These are phyloP conservation scores for Mustelus asterias DNA, from an alignment of 2,113 vertebrate genomes.

Conservation along the genomic window DNA sequence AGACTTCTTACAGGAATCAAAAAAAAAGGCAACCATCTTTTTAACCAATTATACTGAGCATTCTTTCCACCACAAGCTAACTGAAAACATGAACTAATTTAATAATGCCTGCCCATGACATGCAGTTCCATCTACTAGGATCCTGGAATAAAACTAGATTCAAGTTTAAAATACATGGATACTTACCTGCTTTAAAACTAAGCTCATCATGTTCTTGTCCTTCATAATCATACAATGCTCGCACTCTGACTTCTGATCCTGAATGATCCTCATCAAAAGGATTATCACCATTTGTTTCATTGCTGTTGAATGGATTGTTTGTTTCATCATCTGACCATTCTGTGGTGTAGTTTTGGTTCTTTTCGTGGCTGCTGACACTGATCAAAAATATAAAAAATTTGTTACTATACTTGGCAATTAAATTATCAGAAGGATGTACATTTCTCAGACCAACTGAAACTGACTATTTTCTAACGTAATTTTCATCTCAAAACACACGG, in stretches of 20 bases:
- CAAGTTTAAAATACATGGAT: neutral
- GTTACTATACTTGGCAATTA: neutral
- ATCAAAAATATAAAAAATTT: neutral
- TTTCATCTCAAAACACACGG: neutral
- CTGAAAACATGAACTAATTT: neutral
- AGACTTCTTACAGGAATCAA: no score
- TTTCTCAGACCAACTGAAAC: neutral
- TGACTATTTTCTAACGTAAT: neutral
- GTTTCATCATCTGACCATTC: constrained; percentile 91
- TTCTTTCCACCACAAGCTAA: neutral
- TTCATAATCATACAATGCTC: constrained; percentile 89
- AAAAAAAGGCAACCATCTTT: neutral
- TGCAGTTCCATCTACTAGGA: constrained; percentile 38
- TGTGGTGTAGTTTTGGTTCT: constrained; percentile 62
- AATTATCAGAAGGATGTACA: neutral
- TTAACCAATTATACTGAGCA: neutral
- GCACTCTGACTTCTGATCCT: constrained; percentile 72
- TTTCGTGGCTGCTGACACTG: constrained; percentile 75
- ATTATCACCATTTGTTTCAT: constrained; percentile 75
- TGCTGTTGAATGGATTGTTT: constrained; percentile 77
- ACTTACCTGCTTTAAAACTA: constrained; percentile 85
- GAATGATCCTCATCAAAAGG: constrained; percentile 82
- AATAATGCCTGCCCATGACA: neutral
- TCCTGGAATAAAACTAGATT: neutral
- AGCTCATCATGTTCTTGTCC: constrained; percentile 96